Conservation (phyloP, 2,888 invertebrate genomes). For the Yponomeuta evonymella region DNA sequence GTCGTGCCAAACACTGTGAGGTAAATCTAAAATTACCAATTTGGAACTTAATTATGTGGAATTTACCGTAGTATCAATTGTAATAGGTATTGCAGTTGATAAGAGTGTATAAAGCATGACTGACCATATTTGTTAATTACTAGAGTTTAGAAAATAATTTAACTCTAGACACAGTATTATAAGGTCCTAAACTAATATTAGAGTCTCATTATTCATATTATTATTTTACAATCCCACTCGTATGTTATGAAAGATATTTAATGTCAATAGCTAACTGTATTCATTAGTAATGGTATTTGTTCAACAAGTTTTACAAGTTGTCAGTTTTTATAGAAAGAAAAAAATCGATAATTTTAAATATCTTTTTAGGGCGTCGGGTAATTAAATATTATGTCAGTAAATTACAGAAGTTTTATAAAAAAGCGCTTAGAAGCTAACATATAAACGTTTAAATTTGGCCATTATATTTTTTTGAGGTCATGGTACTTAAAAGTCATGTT, state of each 20-base stretch:
- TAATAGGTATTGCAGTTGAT: not conserved
- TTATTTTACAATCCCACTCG: not conserved
- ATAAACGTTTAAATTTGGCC: no score
- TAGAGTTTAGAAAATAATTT: slow-evolving; percentile 19
- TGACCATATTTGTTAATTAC: slow-evolving; percentile 61
- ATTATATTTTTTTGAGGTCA: no score
- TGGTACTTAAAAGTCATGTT: no score
- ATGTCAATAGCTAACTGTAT: not conserved
- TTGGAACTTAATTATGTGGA: no score
- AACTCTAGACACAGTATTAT: not conserved
- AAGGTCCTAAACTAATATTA: not conserved
- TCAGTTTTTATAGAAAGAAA: no score
- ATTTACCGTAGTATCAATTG: no score
- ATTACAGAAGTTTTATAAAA: no score
- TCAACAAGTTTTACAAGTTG: not conserved
- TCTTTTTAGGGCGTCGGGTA: no score
- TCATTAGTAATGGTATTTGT: not conserved
- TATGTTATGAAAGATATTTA: not conserved
- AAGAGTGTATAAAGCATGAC: slow-evolving; percentile 39
- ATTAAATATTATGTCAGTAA: no score
- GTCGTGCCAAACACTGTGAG: not conserved
- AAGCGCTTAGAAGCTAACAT: no score
- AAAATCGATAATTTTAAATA: no score
- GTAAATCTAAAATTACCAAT: no score
- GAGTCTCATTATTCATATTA: not conserved